Percentiles rank a stretch among this genome's conserved stretches.
These are phyloP conservation scores for Drosophila anomelani DNA, from an alignment of 2,888 invertebrate species.

Conservation along the genomic window DNA sequence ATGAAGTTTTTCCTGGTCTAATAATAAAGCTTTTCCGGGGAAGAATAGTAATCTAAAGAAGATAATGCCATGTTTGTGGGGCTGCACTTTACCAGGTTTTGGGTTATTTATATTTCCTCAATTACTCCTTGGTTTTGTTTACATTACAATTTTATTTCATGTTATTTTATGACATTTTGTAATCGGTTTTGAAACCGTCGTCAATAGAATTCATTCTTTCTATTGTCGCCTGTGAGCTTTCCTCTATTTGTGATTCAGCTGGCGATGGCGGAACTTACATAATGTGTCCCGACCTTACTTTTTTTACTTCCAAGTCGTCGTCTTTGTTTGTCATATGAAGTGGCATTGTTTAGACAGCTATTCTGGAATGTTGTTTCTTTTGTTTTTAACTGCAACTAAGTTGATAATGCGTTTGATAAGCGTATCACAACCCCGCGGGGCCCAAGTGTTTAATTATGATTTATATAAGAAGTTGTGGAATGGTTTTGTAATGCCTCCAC, in stretches of 20 bases:
- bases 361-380: slow-evolving; percentile 5
- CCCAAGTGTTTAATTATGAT: slow-evolving; percentile 21
- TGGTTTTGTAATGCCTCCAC: slow-evolving; percentile 27
- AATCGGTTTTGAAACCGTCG: slow-evolving; percentile 31
- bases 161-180: slow-evolving; percentile 38
- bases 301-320: slow-evolving; percentile 20
- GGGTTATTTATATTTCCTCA: slow-evolving; percentile 1
- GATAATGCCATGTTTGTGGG: slow-evolving; percentile 12
- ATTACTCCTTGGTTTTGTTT: slow-evolving; percentile 2
- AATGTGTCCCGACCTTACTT: slow-evolving; percentile 55
- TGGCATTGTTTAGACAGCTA: slow-evolving; percentile 22
- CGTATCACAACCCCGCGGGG: slow-evolving; percentile 1
- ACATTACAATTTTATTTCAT: not conserved
- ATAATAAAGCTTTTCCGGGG: slow-evolving; percentile 6
- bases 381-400: slow-evolving; percentile 38
- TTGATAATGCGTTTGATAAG: slow-evolving; percentile 27
- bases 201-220: slow-evolving; percentile 46
- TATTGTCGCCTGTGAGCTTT: slow-evolving; percentile 4
- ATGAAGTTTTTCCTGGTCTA: slow-evolving; percentile 1
- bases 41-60: not conserved
- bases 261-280: slow-evolving; percentile 39
- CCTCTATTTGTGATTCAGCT: slow-evolving; percentile 5
- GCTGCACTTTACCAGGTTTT: slow-evolving; percentile 7
- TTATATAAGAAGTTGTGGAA: slow-evolving; percentile 38
- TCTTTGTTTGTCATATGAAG: slow-evolving; percentile 24